Percentiles rank a stretch among this genome's conserved stretches.
Evolutionary conservation across 2,797 vertebrate species (phyloP).

Genomic region (Aulostomus chinensis): DNA sequence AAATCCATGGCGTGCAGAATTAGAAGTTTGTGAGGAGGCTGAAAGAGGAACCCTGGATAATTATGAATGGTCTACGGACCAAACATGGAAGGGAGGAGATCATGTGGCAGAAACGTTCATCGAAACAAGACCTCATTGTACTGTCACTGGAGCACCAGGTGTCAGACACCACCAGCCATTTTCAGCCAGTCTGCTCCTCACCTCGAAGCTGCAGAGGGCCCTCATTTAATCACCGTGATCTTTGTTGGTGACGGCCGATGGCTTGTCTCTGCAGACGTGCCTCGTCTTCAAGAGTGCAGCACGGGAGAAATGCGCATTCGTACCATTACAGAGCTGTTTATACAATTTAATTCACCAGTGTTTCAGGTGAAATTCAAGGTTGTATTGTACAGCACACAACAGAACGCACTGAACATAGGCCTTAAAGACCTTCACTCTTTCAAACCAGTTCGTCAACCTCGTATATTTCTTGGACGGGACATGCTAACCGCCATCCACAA

Average conservation of each 20-base stretch:
- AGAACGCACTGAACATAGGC: slow-evolving; percentile 11
- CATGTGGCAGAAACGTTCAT: slow-evolving; percentile 19
- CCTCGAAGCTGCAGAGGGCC: slow-evolving; percentile 34
- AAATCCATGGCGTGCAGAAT: slow-evolving; percentile 8
- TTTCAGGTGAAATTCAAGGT: slow-evolving; percentile 36
- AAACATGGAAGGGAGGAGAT: slow-evolving; percentile 17
- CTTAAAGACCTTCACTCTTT: slow-evolving; percentile 49
- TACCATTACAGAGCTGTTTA: slow-evolving; percentile 28
- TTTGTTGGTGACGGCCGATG: slow-evolving; percentile 47
- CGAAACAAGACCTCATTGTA: slow-evolving; percentile 58
- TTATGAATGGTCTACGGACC: slow-evolving; percentile 14
- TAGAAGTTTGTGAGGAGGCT: background rate
- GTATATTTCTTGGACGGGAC: slow-evolving; percentile 71
- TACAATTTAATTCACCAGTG: slow-evolving; percentile 39
- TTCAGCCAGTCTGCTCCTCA: slow-evolving; percentile 16
- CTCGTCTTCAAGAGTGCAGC: slow-evolving; percentile 11
- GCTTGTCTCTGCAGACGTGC: slow-evolving; percentile 49
- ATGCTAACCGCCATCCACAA: slow-evolving; percentile 66
- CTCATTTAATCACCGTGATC: slow-evolving; percentile 54
- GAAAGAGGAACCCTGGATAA: slow-evolving; percentile 20
- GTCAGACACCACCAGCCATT: slow-evolving; percentile 33
- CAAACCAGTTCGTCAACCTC: slow-evolving; percentile 55
- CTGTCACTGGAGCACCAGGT: slow-evolving; percentile 34
- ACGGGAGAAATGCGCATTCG: slow-evolving; percentile 13
- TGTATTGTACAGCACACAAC: slow-evolving; percentile 26